phyloP scores from a whole-genome alignment of 2,888 invertebrate species.

The Lithophane ornitopus region DNA sequence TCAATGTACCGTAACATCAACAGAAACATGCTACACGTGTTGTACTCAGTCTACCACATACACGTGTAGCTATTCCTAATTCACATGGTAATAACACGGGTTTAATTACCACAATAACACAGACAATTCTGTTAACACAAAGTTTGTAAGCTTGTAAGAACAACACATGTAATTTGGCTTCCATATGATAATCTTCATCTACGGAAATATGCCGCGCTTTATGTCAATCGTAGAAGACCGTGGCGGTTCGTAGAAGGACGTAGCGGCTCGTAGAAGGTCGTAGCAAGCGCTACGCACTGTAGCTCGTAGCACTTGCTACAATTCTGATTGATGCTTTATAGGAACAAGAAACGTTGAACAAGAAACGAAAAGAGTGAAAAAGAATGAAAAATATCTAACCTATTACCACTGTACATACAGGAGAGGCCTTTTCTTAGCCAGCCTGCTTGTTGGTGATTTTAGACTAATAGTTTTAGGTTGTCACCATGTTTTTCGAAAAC shows the following conservation, averaged over 20 bases:
- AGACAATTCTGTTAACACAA: conserved; percentile 26
- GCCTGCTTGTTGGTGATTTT: neutral
- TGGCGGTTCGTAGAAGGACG: neutral
- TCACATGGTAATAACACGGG: conserved; percentile 13
- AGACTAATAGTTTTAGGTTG: neutral
- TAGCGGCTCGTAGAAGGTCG: neutral
- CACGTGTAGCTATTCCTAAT: conserved; percentile 19
- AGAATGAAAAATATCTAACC: neutral
- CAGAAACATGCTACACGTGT: conserved; percentile 30
- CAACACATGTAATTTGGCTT: conserved; percentile 32
- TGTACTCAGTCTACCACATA: conserved; percentile 7
- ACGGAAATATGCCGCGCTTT: neutral
- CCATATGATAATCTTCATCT: neutral
- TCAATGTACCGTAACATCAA: conserved; percentile 13
- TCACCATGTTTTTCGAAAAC: neutral
- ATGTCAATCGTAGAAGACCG: neutral
- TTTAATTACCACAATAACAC: conserved; percentile 28
- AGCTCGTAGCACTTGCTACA: conserved; percentile 16
- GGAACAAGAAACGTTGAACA: neutral
- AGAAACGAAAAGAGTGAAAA: too few species aligned
- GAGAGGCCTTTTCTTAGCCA: neutral
- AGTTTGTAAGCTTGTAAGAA: conserved; percentile 26
- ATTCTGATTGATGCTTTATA: neutral
- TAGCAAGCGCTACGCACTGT: conserved; percentile 1
- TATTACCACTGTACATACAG: neutral